These are phyloP conservation scores for Amazona finschi DNA, from an alignment of 2,797 vertebrate species.

Conservation along the genomic window DNA sequence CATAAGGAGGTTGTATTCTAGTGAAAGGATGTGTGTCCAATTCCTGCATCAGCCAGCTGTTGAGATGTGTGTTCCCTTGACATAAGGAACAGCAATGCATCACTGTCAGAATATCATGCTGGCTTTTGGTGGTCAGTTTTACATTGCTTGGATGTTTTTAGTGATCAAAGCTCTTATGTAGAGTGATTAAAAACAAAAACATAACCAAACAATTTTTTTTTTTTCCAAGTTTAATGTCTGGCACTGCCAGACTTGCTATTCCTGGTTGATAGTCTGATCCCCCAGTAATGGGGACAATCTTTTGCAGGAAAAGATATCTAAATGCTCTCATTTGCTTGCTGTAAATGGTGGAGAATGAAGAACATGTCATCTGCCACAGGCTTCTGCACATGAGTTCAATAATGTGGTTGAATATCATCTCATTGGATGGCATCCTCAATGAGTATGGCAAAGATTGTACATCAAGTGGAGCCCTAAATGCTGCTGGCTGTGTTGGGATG, in stretches of 20 bases:
- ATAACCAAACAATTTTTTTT: accelerated
- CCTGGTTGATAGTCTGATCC: neutral
- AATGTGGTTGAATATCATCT: neutral
- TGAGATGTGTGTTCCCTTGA: conserved; percentile 38
- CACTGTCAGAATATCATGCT: conserved; percentile 36
- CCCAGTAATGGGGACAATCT: neutral
- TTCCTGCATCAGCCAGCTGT: conserved; percentile 41
- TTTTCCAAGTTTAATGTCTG: neutral
- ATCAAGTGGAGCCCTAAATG: neutral
- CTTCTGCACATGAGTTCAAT: neutral
- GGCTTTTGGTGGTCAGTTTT: conserved; percentile 2
- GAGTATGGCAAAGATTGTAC: neutral
- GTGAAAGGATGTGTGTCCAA: conserved; percentile 19
- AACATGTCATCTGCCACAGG: neutral
- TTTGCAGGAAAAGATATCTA: neutral
- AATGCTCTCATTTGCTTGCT: neutral
- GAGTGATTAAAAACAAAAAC: neutral
- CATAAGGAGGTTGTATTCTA: neutral
- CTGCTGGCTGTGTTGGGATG: neutral
- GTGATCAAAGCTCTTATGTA: neutral
- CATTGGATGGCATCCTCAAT: neutral
- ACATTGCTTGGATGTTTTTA: neutral
- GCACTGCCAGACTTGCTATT: neutral
- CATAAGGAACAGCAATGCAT: conserved; percentile 26
- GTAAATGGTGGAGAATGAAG: neutral